Base-by-base conservation (phyloP, 2,888 invertebrate genomes). In the Hedya salicella region DNA sequence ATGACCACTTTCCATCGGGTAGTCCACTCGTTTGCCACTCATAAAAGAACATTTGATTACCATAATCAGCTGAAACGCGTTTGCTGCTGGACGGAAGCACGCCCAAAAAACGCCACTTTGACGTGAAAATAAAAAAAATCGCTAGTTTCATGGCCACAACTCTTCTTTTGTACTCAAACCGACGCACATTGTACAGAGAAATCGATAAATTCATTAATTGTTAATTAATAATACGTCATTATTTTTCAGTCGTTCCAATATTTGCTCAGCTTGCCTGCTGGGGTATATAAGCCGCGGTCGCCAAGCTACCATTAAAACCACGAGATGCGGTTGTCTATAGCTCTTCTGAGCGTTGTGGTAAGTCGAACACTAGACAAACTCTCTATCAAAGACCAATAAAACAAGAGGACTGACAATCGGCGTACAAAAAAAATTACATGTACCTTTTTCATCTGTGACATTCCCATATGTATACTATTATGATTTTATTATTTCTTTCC, bases 291-390 rank as follows among this genome's bases (percentile, higher is more conserved):
- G 53, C 14, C 30, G 39, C 1, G 6, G 14, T 2, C 1, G 14
- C 2, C 13, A 4, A 6, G 2, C 6, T 5, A 9, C 14, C 59
- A 6, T 25, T 6, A 65, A 46, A 60, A 60, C 40, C 46, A 40
- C 46, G 19, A 17, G 39, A 66, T 66, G 65, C 46, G 60, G 65
- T 53, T 66, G 40, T 66, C 65, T 17, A 66, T 66, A 66, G 65
- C 65, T 60, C 65, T 66, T 48, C 36, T 66, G 65, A 60, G 65
- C 53, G 46, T 66, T 25, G 39, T 60, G 65, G 65, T 66, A 3
- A 66, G 65, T 66, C n/a, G 25, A 25, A 25, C 3, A 25, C 25
- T 25, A 25, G 25, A 4, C 3, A 6, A 25, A 25, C 3, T 25
- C 25, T 25, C 25, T 25, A 25, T 6, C 25, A 3, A 25, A 25